phyloP scores from a whole-genome alignment of 1,140 invertebrate genomes.

The Neuroterus valhalla region DNA sequence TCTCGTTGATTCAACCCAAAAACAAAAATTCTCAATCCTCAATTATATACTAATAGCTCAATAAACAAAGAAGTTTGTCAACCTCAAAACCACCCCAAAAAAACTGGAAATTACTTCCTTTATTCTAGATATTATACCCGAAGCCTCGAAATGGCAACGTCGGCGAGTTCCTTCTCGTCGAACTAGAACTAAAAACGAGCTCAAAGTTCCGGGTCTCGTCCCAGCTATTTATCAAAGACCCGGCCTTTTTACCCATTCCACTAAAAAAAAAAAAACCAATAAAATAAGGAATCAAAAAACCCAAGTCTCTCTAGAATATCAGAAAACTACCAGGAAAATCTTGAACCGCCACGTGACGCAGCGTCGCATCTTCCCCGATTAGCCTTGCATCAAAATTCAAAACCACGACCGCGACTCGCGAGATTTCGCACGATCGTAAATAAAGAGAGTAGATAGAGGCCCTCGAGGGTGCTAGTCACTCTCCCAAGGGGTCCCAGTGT shows the following conservation, averaged over 20 bases:
- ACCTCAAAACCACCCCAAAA: neutral
- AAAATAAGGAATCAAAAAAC: neutral
- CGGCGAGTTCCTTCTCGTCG: constrained; percentile 11
- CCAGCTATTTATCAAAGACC: constrained; percentile 22
- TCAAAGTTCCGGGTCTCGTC: constrained; percentile 29
- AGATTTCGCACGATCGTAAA: constrained; percentile 23
- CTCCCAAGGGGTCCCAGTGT: constrained; percentile 38
- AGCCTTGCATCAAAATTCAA: neutral
- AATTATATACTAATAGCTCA: no score
- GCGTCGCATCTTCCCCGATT: constrained; percentile 14
- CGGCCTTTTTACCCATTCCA: neutral
- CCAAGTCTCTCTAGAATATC: no score
- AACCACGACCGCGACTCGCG: constrained; percentile 17
- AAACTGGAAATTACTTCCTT: neutral
- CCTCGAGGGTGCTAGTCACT: constrained; percentile 4
- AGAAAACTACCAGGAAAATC: neutral
- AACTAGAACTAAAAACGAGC: constrained; percentile 22
- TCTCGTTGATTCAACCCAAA: constrained; percentile 1
- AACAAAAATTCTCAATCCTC: neutral
- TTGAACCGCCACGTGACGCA: constrained; percentile 38
- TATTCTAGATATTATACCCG: neutral
- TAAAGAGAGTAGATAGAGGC: constrained; percentile 34
- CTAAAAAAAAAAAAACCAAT: neutral
- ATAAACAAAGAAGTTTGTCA: neutral
- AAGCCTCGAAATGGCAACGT: constrained; percentile 21